These are phyloP conservation scores for Calosoma granatense DNA, from an alignment of 1,140 invertebrate genomes.

Conservation along the genomic window DNA sequence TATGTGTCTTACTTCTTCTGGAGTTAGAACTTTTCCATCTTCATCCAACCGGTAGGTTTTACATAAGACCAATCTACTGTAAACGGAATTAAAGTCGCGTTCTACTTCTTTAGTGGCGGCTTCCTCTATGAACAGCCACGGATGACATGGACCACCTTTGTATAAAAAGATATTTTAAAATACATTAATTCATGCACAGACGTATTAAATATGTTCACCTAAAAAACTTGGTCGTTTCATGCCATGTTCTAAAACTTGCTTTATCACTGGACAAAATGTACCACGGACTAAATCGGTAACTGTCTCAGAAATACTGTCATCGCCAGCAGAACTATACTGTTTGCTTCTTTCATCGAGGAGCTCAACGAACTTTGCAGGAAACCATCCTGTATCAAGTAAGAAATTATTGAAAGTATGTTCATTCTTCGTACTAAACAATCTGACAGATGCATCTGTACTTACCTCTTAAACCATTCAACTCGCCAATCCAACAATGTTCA, in stretches of 20 bases:
- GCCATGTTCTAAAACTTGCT: constrained; percentile 92
- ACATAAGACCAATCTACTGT: constrained; percentile 91
- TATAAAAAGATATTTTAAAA: constrained; percentile 19
- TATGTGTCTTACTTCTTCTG: constrained; percentile 87
- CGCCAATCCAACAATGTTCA: constrained; percentile 99
- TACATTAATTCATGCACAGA: background rate
- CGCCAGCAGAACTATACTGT: constrained; percentile 90
- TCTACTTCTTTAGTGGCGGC: constrained; percentile 92
- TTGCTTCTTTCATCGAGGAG: constrained; percentile 95
- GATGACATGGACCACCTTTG: constrained; percentile 88
- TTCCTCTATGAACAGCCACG: constrained; percentile 98
- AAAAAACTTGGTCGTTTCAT: constrained; percentile 80
- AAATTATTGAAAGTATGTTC: constrained; percentile 12
- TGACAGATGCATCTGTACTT: constrained; percentile 17
- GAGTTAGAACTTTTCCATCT: constrained; percentile 97
- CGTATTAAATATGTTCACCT: constrained; percentile 26
- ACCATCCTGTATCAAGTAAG: constrained; percentile 63
- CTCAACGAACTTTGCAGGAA: constrained; percentile 97
- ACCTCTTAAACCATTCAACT: constrained; percentile 90
- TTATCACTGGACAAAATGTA: constrained; percentile 85
- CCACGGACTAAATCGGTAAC: constrained; percentile 95
- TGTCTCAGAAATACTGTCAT: constrained; percentile 92
- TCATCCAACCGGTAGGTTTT: constrained; percentile 98
- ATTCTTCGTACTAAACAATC: constrained; percentile 5
- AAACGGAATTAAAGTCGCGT: constrained; percentile 96